Evolutionary conservation across 1,140 invertebrate genomes (phyloP).

Genomic region (Lucilia sericata): DNA sequence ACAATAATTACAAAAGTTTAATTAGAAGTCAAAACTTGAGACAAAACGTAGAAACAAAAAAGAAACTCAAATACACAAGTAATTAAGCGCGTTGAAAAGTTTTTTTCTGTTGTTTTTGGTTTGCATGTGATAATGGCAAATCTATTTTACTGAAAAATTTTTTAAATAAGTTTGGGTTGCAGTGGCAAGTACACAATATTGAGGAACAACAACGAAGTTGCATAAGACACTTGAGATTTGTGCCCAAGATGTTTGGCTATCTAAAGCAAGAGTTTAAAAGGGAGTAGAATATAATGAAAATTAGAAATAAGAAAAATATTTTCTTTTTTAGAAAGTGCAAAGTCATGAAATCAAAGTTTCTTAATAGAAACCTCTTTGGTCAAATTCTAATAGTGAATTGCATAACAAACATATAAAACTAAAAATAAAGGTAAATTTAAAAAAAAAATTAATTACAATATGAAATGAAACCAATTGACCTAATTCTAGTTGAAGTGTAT

Average conservation of each 20-base stretch:
- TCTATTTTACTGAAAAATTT: constrained; percentile 2
- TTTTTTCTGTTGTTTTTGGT: neutral
- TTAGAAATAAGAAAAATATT: neutral
- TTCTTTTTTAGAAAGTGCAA: neutral
- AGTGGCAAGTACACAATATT: neutral
- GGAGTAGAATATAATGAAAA: neutral
- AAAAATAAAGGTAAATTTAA: neutral
- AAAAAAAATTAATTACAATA: neutral
- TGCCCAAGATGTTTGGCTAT: neutral
- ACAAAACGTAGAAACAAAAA: neutral
- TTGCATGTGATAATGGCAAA: constrained; percentile 33
- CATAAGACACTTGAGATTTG: constrained; percentile 40
- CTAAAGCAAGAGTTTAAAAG: neutral
- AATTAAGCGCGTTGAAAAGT: constrained; percentile 22
- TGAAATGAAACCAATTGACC: constrained; percentile 19
- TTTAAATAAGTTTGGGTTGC: neutral
- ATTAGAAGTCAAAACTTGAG: constrained; percentile 39
- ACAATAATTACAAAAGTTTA: constrained; percentile 42
- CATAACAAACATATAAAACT: neutral
- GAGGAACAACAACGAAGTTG: neutral
- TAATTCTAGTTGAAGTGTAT: neutral
- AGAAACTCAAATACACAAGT: neutral
- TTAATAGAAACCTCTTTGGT: neutral
- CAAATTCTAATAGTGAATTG: constrained; percentile 31
- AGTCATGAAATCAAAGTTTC: neutral